These are phyloP conservation scores for Oreochromis grahami DNA, from an alignment of 2,797 vertebrate genomes.

Conservation along the genomic window DNA sequence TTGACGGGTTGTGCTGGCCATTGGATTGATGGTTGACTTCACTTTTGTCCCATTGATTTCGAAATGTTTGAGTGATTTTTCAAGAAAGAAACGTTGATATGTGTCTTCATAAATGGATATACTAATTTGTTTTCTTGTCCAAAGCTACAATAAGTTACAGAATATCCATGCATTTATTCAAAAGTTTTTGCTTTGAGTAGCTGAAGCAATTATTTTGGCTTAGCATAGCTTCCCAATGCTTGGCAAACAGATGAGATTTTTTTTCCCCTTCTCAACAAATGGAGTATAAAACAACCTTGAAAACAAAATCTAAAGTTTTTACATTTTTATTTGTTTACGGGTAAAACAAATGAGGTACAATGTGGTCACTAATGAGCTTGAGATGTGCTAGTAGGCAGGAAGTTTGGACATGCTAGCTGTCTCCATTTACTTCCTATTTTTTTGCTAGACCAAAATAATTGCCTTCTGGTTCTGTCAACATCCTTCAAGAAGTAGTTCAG, in stretches of 20 bases:
- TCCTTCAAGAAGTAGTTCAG: background rate
- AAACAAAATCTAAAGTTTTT: background rate
- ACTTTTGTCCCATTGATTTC: background rate
- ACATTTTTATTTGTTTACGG: background rate
- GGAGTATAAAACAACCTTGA: background rate
- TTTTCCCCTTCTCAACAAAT: background rate
- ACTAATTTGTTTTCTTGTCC: background rate
- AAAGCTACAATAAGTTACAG: background rate
- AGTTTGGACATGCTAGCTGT: background rate
- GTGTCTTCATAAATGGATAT: background rate
- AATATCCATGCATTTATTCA: background rate
- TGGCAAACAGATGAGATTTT: background rate
- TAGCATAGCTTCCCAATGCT: background rate
- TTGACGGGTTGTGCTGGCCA: background rate
- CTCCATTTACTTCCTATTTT: background rate
- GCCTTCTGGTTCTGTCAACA: background rate
- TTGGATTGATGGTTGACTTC: background rate
- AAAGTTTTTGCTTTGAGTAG: background rate
- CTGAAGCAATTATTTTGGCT: background rate
- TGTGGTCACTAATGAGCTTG: background rate
- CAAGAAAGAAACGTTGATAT: background rate
- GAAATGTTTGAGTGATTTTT: background rate
- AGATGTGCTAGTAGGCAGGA: background rate
- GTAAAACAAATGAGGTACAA: background rate
- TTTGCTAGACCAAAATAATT: background rate